These are phyloP conservation scores for Macaria notata DNA, from an alignment of 2,888 invertebrate genomes.

Conservation along the genomic window DNA sequence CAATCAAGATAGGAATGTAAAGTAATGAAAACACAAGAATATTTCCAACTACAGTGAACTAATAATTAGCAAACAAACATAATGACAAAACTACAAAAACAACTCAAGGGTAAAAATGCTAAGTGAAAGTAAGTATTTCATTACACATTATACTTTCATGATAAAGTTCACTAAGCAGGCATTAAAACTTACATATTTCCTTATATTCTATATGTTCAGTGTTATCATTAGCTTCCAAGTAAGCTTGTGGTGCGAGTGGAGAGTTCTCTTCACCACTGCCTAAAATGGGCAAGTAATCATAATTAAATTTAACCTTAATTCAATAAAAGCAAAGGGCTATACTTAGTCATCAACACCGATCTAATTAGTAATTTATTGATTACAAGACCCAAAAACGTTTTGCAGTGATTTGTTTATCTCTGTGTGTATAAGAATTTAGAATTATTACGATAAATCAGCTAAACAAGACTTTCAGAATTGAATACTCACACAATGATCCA, in stretches of 20 bases:
- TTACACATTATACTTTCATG: too few species aligned
- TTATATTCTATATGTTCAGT: slow-evolving; percentile 55
- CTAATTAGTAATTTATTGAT: slow-evolving; percentile 6
- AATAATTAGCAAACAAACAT: too few species aligned
- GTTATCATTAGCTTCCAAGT: slow-evolving; percentile 78
- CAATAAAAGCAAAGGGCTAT: slow-evolving; percentile 34
- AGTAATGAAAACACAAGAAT: too few species aligned
- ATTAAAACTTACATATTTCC: slow-evolving; percentile 63
- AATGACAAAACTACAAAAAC: too few species aligned
- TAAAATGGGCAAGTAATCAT: slow-evolving; percentile 52
- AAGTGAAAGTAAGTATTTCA: too few species aligned
- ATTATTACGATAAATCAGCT: neutral
- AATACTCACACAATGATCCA: slow-evolving; percentile 63
- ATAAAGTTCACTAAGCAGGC: too few species aligned
- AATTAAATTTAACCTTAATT: slow-evolving; percentile 61
- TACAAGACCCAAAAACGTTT: neutral
- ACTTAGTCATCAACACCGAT: neutral
- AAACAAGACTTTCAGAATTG: neutral
- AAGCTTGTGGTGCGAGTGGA: slow-evolving; percentile 79
- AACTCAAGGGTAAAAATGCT: too few species aligned
- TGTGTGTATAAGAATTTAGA: neutral
- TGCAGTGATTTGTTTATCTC: neutral
- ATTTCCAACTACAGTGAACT: too few species aligned
- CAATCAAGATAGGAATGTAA: too few species aligned
- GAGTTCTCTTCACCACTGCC: slow-evolving; percentile 72